These are phyloP conservation scores for Piprites chloris DNA, from an alignment of 2,113 vertebrate genomes.

Conservation along the genomic window DNA sequence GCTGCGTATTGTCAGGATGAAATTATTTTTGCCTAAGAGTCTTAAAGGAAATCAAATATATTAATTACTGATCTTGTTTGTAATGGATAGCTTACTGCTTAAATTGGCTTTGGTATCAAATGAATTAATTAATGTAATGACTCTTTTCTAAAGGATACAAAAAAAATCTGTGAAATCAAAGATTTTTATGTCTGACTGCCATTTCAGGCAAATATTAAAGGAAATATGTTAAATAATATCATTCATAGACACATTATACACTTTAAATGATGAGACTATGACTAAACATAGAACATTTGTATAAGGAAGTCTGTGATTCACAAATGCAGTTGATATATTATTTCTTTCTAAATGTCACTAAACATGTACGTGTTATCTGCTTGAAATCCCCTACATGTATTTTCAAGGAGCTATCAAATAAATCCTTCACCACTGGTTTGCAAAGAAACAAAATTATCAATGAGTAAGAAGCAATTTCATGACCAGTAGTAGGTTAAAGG, in stretches of 20 bases:
- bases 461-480: background rate
- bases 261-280: background rate
- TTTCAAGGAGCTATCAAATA: background rate
- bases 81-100: background rate
- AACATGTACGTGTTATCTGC: background rate
- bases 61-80: background rate
- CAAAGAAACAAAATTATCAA: background rate
- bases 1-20: background rate
- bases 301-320: background rate
- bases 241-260: background rate
- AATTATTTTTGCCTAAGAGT: background rate
- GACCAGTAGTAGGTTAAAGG: background rate
- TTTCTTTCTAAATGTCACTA: background rate
- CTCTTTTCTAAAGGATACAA: background rate
- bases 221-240: background rate
- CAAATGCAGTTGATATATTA: background rate
- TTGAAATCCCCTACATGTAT: background rate
- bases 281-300: background rate
- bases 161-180: background rate
- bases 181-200: background rate
- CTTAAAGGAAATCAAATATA: background rate
- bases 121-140: background rate
- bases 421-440: background rate
- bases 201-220: background rate
- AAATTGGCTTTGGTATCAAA: background rate